Base-by-base conservation (phyloP, 2,797 vertebrate genomes). In the Periparus ater region DNA sequence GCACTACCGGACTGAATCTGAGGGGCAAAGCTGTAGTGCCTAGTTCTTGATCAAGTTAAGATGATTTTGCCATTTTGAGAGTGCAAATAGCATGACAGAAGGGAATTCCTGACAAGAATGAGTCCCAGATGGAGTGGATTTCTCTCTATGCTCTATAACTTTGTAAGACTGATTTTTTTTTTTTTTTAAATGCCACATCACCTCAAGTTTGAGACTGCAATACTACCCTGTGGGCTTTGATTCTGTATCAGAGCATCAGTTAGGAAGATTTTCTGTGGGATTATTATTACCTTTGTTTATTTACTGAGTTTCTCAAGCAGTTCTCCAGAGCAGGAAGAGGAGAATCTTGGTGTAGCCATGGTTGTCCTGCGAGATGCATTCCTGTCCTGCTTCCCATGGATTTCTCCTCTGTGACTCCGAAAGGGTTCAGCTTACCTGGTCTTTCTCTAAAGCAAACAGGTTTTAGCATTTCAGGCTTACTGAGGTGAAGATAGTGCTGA, bases 331-430 rank as follows among this genome's bases (percentile, higher is more conserved):
- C 30, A 74, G 22, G 27, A 63, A 20, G 30, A 53, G 17, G 16
- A 48, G 13, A 20, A 32, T 38, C 20, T 60, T 10, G 22, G 23
- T 8, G 1, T 53, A 58, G 17, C 14, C 65, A 18, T 32, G 50
- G 17, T 6, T 58, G 23, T 75, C 8, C 17, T 6, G 4, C n/a
- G 62, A 78, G 34, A 42, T 50, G 6, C 0, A 0, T 44, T 81
- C 21, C 14, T 11, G 30, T 66, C 30, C 47, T 34, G 25, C 9
- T 4, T 82, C 73, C 48, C 27, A 18, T 2, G 2, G 50, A 57
- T 88, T 95, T 83, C 61, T 30, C 23, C 12, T 61, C 23, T 80
- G 61, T 53, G 38, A 17, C 22, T 80, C 47, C 25, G 62, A 1
- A 67, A 78, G 22, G 11, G 16, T 58, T 87, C 73, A 36, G 6